Evolutionary conservation across 2,113 vertebrate species (phyloP), one percentile per base, ranked within the genome.

Genomic region (Spea multiplicata): DNA sequence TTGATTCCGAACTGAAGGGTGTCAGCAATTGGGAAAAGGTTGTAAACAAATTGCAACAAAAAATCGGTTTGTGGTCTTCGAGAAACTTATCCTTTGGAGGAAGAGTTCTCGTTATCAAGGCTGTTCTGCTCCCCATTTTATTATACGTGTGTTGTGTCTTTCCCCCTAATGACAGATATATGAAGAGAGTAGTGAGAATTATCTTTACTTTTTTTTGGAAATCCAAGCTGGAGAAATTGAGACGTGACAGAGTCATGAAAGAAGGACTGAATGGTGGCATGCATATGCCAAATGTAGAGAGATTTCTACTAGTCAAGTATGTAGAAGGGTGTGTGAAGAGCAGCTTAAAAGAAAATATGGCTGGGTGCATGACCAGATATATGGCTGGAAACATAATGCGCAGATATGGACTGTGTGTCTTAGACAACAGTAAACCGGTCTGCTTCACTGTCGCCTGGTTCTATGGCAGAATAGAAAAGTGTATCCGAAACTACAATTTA

Each of bases 131-230:
- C 3, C 55, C 4, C 4, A 4, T 17, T 74, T 7, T 48, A 64
- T 7, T 74, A 66, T 66, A 4, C 62, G 12, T 14, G 16, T 3
- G 13, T 17, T 5, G n/a, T n/a, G 61, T 75, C 7, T 75, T 65
- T 14, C 61, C 61, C 1, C 30, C 61, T 4, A 6, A 9, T 0
- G 9, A 3, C 4, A 3, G 2, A 8, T 12, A 7, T 5, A n/a
- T 74, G 5, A 61, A n/a, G 48, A 74, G 16, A 17, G 1, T 74
- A 3, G 45, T 17, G 3, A 46, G 57, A 16, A 1, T 47, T 5
- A 44, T 50, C 10, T 52, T 50, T 66, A 44, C n/a, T 49, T 0
- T 75, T 75, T 52, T 75, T 12, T 75, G 73, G 73, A 44, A 44
- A 3, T 12, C 8, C 5, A 57, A 46, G n/a, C 44, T 73, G 71